Conservation (phyloP, 2,888 invertebrate species). For the Cyclophora punctaria region DNA sequence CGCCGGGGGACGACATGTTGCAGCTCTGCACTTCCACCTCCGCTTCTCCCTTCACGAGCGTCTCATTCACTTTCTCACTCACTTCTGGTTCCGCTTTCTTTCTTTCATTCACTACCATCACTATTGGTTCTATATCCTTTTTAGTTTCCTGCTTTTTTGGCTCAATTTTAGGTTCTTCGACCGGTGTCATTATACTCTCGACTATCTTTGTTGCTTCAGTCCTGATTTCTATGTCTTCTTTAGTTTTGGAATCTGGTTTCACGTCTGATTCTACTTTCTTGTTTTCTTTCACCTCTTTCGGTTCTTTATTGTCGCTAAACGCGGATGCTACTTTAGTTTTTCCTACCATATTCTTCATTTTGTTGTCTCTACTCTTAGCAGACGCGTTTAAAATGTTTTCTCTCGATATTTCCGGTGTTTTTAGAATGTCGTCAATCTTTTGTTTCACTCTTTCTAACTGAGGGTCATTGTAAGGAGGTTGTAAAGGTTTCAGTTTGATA, state of each 20-base stretch:
- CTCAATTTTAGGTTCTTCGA: slow-evolving; percentile 51
- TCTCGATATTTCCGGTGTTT: slow-evolving; percentile 63
- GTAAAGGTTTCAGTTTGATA: slow-evolving; percentile 54
- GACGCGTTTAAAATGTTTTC: slow-evolving; percentile 55
- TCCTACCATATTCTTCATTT: slow-evolving; percentile 36
- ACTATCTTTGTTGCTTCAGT: slow-evolving; percentile 60
- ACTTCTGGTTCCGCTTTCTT: slow-evolving; percentile 34
- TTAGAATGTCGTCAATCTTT: slow-evolving; percentile 65
- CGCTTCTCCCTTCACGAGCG: slow-evolving; percentile 73
- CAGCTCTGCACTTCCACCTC: slow-evolving; percentile 77
- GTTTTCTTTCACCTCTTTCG: slow-evolving; percentile 26
- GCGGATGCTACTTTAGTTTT: slow-evolving; percentile 31
- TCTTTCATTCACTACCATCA: slow-evolving; percentile 60
- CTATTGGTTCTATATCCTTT: slow-evolving; percentile 55
- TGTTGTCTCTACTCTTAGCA: slow-evolving; percentile 36
- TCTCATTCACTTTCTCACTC: slow-evolving; percentile 50
- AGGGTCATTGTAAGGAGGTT: slow-evolving; percentile 65
- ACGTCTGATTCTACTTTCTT: slow-evolving; percentile 43
- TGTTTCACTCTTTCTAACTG: slow-evolving; percentile 65
- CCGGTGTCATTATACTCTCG: slow-evolving; percentile 64
- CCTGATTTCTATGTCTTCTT: slow-evolving; percentile 46
- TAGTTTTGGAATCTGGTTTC: slow-evolving; percentile 25
- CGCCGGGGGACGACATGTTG: slow-evolving; percentile 60
- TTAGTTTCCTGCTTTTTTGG: slow-evolving; percentile 30
- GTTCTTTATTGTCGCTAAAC: not conserved